Evolutionary conservation across 2,797 vertebrate species (phyloP), one percentile per base, ranked within the genome.

Genomic region (Hoplostethus mediterraneus): DNA sequence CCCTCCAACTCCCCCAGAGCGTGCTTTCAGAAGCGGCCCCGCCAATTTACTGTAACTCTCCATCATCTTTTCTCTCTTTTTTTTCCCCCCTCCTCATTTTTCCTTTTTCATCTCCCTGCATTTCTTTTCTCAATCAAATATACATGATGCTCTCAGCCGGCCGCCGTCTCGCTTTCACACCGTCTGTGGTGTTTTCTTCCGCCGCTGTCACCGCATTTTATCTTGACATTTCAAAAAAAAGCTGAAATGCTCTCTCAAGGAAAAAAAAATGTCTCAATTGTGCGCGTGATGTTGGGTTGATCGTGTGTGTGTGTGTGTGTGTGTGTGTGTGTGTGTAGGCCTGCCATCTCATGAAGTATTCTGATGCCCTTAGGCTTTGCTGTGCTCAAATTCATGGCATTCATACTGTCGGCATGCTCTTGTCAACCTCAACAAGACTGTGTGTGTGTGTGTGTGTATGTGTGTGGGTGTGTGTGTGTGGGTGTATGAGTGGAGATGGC

Each of bases 191-290:
- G 84, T 87, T 89, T 89, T 88, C 85, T 73, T 81, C 77, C 68
- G 25, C 70, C 65, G 70, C 81, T 81, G 80, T 88, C 87, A 71
- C 69, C 33, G 65, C 85, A 71, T 90, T 89, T 87, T 80, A 82
- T 87, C 84, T 86, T 89, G 84, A 91, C 88, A 87, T 90, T 90
- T 92, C 73, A 76, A 87, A 33, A 87, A 33, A 89, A 21, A 21
- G 21, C 64, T 33, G 47, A 83, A 82, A 75, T 68, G 3, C 71
- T 77, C 67, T 74, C 64, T 63, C 80, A 79, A 57, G 69, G 67
- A 87, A 85, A 82, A 85, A 87, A 85, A 82, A 85, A 90, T 80
- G 84, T 88, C 86, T 89, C 89, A 85, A 87, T 89, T 89, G 87
- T 89, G 64, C 66, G 51, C 87, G 77, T 47, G 62, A 76, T 78